Evolutionary conservation across 2,888 invertebrate species (phyloP), one percentile per base, ranked within the genome.

Genomic region (Baccha elongata): DNA sequence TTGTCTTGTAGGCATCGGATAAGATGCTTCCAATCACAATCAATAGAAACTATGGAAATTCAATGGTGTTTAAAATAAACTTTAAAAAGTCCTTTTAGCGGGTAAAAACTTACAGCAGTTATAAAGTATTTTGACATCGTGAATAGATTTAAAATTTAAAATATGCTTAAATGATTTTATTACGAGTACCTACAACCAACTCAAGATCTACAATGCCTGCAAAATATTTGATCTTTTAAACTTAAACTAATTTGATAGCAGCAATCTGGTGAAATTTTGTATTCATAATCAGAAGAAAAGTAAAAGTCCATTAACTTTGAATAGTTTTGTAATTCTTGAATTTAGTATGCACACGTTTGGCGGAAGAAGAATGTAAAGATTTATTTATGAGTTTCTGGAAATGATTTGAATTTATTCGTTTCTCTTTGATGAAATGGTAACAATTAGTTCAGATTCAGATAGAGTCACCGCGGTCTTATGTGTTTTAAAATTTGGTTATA

Each of bases 261-360:
- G n/a, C 21, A 11, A 10, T 2, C 17, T 15, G 62, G 79, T 68
- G 79, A 79, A 73, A 80, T 68, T 69, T 46, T 52, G 35, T 11
- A 15, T 55, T 60, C 1, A 10, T 44, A 62, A 62, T 42, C 42
- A 42, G 42, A 26, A 64, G 42, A 68, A 64, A 73, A 72, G 67
- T 46, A 68, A 69, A 64, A 64, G 60, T 58, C 60, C 29, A 17
- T 53, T 26, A 44, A 48, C 26, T 13, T 44, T 32, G 7, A 6
- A 23, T 8, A 40, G 17, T 62, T 71, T 67, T 67, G 26, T 58
- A 60, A 52, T 52, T 46, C 19, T 40, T 40, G 10, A 58, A 40
- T 58, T 68, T 35, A n/a, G n/a, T n/a, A 46, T 8, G 15, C 40
- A 44, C 55, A 52, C 35, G 29, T 23, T 52, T 15, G 17, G 2